Percentiles rank a stretch among this genome's conserved stretches.
These are phyloP conservation scores for Ambastaia sidthimunki DNA, from an alignment of 2,797 vertebrate species.

Conservation along the genomic window DNA sequence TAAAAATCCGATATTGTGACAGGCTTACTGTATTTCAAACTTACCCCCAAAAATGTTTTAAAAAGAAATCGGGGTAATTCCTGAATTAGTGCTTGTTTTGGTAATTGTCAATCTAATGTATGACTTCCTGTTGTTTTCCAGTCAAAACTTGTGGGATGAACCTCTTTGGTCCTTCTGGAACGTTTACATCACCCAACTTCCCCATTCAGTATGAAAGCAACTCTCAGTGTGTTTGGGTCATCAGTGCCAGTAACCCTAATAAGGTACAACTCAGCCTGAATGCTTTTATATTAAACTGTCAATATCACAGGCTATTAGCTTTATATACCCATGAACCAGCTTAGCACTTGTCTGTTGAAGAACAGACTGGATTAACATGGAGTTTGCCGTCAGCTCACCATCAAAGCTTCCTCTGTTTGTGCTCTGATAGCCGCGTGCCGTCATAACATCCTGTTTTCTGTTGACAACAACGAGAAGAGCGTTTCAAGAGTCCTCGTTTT, in stretches of 20 bases:
- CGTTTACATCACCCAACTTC: constrained; percentile 95
- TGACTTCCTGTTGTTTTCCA: constrained; percentile 66
- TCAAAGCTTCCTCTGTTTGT: neutral
- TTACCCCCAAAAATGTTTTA: too few relatives aligned
- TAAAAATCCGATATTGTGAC: too few relatives aligned
- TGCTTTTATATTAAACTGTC: neutral
- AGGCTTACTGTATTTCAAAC: too few relatives aligned
- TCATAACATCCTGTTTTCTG: too few relatives aligned
- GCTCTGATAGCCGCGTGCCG: neutral
- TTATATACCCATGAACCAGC: neutral
- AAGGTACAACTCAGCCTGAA: constrained; percentile 80
- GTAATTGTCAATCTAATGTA: neutral
- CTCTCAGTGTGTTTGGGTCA: constrained; percentile 96
- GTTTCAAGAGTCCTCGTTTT: neutral
- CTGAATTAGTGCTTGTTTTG: too few relatives aligned
- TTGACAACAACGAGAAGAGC: neutral
- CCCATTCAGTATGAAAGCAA: constrained; percentile 98
- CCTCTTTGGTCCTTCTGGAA: constrained; percentile 91
- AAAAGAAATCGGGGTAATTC: too few relatives aligned
- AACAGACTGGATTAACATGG: neutral
- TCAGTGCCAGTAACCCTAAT: constrained; percentile 89
- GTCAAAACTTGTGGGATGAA: constrained; percentile 96
- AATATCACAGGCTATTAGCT: neutral
- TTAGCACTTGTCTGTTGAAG: neutral
- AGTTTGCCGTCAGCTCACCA: neutral